phyloP scores from a whole-genome alignment of 1,140 invertebrate genomes.

The Leucophenga varia region DNA sequence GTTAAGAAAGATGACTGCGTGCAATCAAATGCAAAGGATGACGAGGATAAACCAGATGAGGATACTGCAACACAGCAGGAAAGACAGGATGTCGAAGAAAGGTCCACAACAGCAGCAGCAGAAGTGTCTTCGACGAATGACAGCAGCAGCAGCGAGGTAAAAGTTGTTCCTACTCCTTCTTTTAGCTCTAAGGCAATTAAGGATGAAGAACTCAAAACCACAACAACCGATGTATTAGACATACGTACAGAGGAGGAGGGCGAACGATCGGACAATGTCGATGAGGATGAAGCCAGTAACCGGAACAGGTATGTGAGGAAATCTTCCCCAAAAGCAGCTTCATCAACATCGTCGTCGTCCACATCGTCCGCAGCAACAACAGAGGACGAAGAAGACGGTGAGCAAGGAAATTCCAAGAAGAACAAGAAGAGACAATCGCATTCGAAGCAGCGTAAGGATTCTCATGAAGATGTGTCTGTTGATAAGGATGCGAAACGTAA shows the following conservation, averaged over 20 bases:
- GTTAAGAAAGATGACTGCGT: neutral
- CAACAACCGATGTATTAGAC: slow-evolving; percentile 51
- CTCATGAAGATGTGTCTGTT: too few relatives aligned
- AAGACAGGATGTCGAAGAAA: neutral
- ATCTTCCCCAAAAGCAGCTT: neutral
- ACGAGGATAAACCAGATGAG: neutral
- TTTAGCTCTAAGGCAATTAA: slow-evolving; percentile 38
- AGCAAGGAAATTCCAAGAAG: slow-evolving; percentile 19
- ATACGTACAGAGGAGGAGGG: slow-evolving; percentile 47
- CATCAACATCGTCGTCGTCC: too few relatives aligned
- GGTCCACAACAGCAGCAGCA: neutral
- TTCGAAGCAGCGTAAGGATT: too few relatives aligned
- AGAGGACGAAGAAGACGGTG: slow-evolving; percentile 13
- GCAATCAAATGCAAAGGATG: neutral
- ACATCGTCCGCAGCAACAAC: neutral
- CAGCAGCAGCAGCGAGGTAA: slow-evolving; percentile 31
- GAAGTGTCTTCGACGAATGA: slow-evolving; percentile 3
- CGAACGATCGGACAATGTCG: slow-evolving; percentile 20
- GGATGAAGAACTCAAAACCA: slow-evolving; percentile 49
- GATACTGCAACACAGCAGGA: neutral
- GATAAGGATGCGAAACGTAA: too few relatives aligned
- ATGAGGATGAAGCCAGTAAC: neutral
- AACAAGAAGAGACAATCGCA: too few relatives aligned
- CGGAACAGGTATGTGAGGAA: neutral
- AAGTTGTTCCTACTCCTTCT: slow-evolving; percentile 41